phyloP scores from a whole-genome alignment of 2,888 invertebrate species.

The Leptarthrus brevirostris region DNA sequence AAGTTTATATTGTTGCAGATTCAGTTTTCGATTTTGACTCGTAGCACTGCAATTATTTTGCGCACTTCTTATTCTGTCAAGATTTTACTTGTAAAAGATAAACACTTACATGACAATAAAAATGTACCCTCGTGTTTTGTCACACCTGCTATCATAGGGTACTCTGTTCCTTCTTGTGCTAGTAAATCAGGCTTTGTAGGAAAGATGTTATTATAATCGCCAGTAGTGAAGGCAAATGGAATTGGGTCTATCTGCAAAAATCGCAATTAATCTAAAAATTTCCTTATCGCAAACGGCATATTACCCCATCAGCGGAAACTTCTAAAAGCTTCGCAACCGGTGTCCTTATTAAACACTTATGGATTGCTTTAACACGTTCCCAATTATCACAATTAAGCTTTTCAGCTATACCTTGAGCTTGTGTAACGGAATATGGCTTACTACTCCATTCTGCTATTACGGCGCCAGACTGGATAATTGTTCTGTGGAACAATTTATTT shows the following conservation, averaged over 20 bases:
- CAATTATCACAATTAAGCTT: conserved; percentile 59
- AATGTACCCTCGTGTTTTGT: conserved; percentile 69
- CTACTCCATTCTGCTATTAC: conserved; percentile 69
- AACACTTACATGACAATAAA: conserved; percentile 65
- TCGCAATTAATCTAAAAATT: too few species aligned
- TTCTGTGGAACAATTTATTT: conserved; percentile 66
- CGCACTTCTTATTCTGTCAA: too few species aligned
- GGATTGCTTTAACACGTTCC: conserved; percentile 56
- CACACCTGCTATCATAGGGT: conserved; percentile 67
- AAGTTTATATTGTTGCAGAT: too few species aligned
- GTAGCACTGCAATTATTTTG: too few species aligned
- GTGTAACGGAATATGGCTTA: conserved; percentile 63
- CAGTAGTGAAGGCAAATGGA: conserved; percentile 31
- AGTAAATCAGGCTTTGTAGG: conserved; percentile 55
- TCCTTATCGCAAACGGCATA: too few species aligned
- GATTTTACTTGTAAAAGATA: too few species aligned
- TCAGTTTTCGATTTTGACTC: too few species aligned
- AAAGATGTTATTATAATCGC: conserved; percentile 58
- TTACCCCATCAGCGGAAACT: background rate
- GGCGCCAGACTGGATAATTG: conserved; percentile 70
- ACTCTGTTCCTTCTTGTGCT: conserved; percentile 54
- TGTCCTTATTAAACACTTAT: conserved; percentile 59
- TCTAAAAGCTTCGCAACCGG: background rate
- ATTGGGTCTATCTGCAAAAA: too few species aligned
- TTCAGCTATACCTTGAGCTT: conserved; percentile 61